These are phyloP conservation scores for Tipula lateralis DNA, from an alignment of 2,888 invertebrate genomes.

Conservation along the genomic window DNA sequence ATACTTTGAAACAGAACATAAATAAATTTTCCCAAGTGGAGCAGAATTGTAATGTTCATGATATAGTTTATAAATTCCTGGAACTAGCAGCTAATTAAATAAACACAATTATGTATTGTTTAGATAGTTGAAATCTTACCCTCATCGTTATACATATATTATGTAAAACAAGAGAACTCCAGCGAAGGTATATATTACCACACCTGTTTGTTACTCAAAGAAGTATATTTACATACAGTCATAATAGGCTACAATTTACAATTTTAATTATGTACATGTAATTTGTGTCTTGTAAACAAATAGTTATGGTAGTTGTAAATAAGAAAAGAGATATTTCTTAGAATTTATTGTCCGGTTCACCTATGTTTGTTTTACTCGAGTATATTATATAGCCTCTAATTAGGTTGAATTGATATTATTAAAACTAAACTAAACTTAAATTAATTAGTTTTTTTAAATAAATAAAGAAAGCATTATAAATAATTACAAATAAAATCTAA, in stretches of 20 bases:
- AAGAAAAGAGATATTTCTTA: neutral
- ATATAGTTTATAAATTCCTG: neutral
- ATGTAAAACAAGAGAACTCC: neutral
- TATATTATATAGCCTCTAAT: neutral
- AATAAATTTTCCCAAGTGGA: too few relatives aligned
- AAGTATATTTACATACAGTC: neutral
- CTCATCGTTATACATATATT: neutral
- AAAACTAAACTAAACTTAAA: neutral
- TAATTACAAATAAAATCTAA: constrained; percentile 6
- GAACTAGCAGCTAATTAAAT: neutral
- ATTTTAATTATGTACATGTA: constrained; percentile 13
- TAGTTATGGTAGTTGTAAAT: neutral
- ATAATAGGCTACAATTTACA: neutral
- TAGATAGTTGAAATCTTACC: neutral
- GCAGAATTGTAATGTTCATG: too few relatives aligned
- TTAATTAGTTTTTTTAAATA: neutral
- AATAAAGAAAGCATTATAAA: neutral
- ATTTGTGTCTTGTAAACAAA: neutral
- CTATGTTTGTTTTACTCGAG: neutral
- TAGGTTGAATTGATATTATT: neutral
- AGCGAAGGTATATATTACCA: neutral
- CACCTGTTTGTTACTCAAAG: neutral
- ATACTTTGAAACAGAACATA: too few relatives aligned
- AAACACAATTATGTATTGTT: neutral
- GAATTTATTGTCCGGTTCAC: neutral